Conservation (phyloP, 2,888 invertebrate species). For the Brenthis daphne region DNA sequence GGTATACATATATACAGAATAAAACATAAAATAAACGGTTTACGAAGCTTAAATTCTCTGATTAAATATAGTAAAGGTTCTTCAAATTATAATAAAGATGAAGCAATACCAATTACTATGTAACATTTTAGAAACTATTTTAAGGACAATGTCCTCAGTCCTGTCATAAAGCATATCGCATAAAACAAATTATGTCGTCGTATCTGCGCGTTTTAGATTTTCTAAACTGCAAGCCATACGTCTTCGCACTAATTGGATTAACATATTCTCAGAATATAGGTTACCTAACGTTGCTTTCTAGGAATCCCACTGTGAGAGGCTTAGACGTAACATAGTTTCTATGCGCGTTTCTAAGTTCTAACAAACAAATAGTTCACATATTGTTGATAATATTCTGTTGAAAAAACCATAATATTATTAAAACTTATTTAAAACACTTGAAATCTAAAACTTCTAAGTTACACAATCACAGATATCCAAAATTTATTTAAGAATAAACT, state of each 20-base stretch:
- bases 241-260: slow-evolving; percentile 28
- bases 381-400: too few relatives aligned
- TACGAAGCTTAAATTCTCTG: too few relatives aligned
- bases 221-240: slow-evolving; percentile 10
- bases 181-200: not conserved
- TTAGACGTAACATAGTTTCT: slow-evolving; percentile 19
- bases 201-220: slow-evolving; percentile 3
- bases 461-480: too few relatives aligned
- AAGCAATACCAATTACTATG: too few relatives aligned
- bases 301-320: slow-evolving; percentile 18
- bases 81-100: too few relatives aligned
- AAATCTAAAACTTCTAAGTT: too few relatives aligned
- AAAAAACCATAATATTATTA: too few relatives aligned
- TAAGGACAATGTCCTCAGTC: not conserved
- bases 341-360: not conserved
- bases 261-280: slow-evolving; percentile 30
- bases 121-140: not conserved
- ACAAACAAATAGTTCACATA: not conserved
- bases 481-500: too few relatives aligned
- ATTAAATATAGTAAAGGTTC: too few relatives aligned
- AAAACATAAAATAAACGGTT: too few relatives aligned
- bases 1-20: too few relatives aligned
- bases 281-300: slow-evolving; percentile 30
- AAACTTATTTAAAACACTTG: too few relatives aligned
- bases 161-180: slow-evolving; percentile 4